Conservation (phyloP, 1,140 invertebrate species). For the Belonocnema kinseyi region DNA sequence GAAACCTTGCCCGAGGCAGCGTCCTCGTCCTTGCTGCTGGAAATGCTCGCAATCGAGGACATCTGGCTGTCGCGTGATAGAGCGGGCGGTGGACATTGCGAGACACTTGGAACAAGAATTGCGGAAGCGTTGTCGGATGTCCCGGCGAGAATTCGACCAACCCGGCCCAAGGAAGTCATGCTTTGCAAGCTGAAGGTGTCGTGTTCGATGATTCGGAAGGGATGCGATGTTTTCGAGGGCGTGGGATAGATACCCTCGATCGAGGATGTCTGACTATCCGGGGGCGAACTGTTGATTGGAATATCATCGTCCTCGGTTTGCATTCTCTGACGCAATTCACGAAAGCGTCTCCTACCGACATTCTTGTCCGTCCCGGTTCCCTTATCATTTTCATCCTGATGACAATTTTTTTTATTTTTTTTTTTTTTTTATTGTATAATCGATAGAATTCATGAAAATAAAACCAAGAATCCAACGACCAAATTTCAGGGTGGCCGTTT, state of each 20-base stretch:
- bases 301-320: slow-evolving; percentile 88
- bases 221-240: slow-evolving; percentile 81
- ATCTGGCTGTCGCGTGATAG: slow-evolving; percentile 65
- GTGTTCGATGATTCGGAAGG: slow-evolving; percentile 89
- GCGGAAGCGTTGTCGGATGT: slow-evolving; percentile 76
- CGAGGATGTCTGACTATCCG: slow-evolving; percentile 87
- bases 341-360: slow-evolving; percentile 82
- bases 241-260: slow-evolving; percentile 76
- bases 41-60: slow-evolving; percentile 63
- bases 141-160: slow-evolving; percentile 85
- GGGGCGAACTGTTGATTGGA: slow-evolving; percentile 80
- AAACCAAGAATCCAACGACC: too few relatives aligned
- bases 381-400: slow-evolving; percentile 70
- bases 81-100: slow-evolving; percentile 52
- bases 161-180: slow-evolving; percentile 88
- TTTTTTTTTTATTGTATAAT: slow-evolving; percentile 35
- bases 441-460: too few relatives aligned
- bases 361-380: slow-evolving; percentile 63
- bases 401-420: slow-evolving; percentile 45
- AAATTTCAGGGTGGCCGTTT: too few relatives aligned
- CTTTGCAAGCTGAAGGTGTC: slow-evolving; percentile 91
- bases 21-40: slow-evolving; percentile 71
- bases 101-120: slow-evolving; percentile 55
- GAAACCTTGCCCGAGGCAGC: slow-evolving; percentile 68
- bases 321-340: slow-evolving; percentile 88